Base-by-base conservation (phyloP, 2,113 vertebrate genomes). In the Halichoeres trimaculatus region DNA sequence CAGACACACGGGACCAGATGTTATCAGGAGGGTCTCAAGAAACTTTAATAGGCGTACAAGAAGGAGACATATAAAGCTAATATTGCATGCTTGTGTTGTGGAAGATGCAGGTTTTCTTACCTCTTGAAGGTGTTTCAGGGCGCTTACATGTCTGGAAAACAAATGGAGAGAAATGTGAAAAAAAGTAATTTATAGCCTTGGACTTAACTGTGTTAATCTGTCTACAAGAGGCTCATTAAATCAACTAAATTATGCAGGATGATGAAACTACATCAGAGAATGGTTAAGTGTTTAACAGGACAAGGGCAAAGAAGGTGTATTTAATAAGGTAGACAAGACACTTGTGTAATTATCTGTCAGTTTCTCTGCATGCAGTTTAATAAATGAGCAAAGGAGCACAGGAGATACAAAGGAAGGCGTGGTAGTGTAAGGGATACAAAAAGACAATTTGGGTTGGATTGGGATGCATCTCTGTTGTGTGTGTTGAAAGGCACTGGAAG, bases 71-170 rank as follows among this genome's bases (percentile, higher is more conserved):
- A 71, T 47, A 23, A 60, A 59, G 3, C 47, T 34, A 4, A 30
- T 50, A 34, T 43, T 35, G 24, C 65, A 48, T 24, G 12, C 16
- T 62, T 26, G 41, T 41, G 38, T 12, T n/a, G 10, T 38, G 26
- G 7, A 34, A 16, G 23, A 30, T 6, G 30, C 6, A 30, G 30
- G 19, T 47, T 41, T 64, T 80, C 95, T 94, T 94, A 99, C 98
- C 93, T 87, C 93, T 64, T 87, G 60, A 81, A 99, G 91, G 77
- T 93, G 88, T 88, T 94, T 95, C 76, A 99, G 94, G 87, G 91
- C 88, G 76, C 94, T 94, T 82, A 98, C 94, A 0, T 97, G 97
- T 70, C 98, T 99, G 93, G 35, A 86, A 89, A 88, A 88, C 59
- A 90, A 80, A 17, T 84, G 36, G 17, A 45, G 43, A 45, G 43